phyloP scores from a whole-genome alignment of 2,113 vertebrate genomes.

The Dasypus novemcinctus region DNA sequence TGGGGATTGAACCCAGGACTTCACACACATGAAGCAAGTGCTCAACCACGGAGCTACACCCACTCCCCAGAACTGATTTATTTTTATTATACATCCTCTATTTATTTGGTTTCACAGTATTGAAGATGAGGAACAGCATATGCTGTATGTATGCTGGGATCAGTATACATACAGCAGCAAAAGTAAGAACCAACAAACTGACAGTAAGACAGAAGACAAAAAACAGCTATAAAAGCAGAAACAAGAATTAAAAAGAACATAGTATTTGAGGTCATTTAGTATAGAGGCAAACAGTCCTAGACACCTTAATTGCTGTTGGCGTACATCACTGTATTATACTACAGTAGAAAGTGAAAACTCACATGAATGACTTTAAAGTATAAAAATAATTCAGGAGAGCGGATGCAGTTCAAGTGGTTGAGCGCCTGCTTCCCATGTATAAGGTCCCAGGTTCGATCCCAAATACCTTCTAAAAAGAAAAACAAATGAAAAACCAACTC shows the following conservation, averaged over 20 bases:
- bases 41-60: too few relatives aligned
- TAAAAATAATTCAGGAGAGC: too few relatives aligned
- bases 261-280: background rate
- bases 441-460: too few relatives aligned
- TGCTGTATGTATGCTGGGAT: background rate
- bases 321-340: background rate
- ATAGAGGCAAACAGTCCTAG: background rate
- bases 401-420: too few relatives aligned
- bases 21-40: too few relatives aligned
- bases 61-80: too few relatives aligned
- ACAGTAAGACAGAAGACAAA: background rate
- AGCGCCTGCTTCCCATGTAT: too few relatives aligned
- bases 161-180: background rate
- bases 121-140: background rate
- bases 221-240: background rate
- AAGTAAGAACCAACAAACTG: background rate
- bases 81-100: slow-evolving; percentile 17
- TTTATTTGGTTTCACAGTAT: background rate
- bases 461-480: too few relatives aligned
- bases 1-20: too few relatives aligned
- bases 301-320: background rate
- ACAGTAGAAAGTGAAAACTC: slow-evolving; percentile 13
- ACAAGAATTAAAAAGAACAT: background rate
- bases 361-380: background rate
- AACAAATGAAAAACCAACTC: too few relatives aligned